Evolutionary conservation across 2,113 vertebrate species (phyloP).

Genomic region (Mormyrus lacerda): DNA sequence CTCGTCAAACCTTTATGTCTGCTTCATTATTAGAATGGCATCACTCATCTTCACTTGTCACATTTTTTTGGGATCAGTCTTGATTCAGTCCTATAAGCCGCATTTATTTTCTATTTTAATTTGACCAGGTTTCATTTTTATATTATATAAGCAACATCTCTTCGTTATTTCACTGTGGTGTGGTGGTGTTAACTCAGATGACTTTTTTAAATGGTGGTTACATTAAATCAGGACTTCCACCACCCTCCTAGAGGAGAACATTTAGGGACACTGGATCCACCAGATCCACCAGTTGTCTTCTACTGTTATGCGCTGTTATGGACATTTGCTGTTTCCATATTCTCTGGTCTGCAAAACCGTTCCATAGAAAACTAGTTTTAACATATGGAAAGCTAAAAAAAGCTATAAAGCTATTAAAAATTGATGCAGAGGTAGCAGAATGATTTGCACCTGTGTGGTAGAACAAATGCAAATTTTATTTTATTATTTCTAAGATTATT

Average conservation of each 20-base stretch:
- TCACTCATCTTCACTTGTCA: slow-evolving; percentile 18
- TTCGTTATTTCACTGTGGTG: neutral
- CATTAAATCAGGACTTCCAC: neutral
- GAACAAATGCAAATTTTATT: neutral
- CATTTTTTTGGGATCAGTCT: slow-evolving; percentile 7
- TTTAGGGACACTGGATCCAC: neutral
- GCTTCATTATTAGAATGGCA: slow-evolving; percentile 28
- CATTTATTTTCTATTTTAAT: neutral
- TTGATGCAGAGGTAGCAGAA: neutral
- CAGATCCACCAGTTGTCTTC: neutral
- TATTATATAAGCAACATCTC: neutral
- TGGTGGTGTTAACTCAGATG: neutral
- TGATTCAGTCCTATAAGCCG: neutral
- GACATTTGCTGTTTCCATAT: neutral
- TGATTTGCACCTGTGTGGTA: neutral
- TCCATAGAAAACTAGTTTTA: neutral
- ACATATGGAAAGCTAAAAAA: neutral
- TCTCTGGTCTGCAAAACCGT: neutral
- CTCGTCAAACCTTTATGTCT: neutral
- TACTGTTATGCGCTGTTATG: neutral
- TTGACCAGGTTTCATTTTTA: neutral
- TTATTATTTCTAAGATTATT: neutral
- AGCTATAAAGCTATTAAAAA: neutral
- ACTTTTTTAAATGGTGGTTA: neutral
- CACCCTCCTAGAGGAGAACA: neutral